phyloP scores from a whole-genome alignment of 1,140 invertebrate species.

The Heterodera carotae region DNA sequence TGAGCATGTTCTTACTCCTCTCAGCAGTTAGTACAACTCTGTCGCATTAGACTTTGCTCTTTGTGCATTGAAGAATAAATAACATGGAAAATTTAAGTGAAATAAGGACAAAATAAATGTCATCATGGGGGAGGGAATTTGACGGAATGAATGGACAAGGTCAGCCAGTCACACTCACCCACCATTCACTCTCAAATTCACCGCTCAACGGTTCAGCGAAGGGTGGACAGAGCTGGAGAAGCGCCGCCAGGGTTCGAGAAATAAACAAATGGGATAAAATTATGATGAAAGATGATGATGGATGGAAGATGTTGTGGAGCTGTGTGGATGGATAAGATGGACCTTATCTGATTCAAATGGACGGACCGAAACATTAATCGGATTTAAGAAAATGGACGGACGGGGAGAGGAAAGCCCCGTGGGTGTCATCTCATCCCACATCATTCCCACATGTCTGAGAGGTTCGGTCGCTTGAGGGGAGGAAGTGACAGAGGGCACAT shows the following conservation, averaged over 20 bases:
- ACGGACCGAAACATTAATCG: neutral
- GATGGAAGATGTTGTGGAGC: too few species aligned
- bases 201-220: too few species aligned
- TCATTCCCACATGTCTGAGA: neutral
- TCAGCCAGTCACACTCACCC: neutral
- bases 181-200: too few species aligned
- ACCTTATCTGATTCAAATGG: neutral
- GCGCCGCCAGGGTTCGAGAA: neutral
- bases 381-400: neutral
- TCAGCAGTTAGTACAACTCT: too few species aligned
- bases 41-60: too few species aligned
- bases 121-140: neutral
- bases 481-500: neutral
- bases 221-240: neutral
- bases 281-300: neutral
- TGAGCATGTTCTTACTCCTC: neutral
- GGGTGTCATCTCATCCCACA: neutral
- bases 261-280: neutral
- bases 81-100: neutral
- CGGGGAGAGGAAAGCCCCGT: neutral
- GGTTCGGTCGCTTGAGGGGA: too few species aligned
- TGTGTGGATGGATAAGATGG: neutral
- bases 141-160: neutral
- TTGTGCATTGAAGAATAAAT: too few species aligned
- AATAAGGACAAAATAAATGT: neutral